Conservation (phyloP, 2,797 vertebrate genomes). For the Hoplostethus mediterraneus region DNA sequence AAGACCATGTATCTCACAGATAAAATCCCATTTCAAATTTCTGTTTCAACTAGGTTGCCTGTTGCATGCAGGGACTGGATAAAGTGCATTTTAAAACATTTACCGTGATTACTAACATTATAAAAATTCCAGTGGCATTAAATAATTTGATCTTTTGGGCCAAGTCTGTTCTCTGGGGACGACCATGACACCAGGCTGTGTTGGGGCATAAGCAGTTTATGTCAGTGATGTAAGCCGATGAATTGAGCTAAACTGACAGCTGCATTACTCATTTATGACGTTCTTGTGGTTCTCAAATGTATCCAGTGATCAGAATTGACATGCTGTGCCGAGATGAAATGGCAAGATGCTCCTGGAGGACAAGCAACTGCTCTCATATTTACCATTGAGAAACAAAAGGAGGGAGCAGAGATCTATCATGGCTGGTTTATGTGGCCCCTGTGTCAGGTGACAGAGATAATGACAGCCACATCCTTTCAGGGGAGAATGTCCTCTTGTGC, state of each 20-base stretch:
- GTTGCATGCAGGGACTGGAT: too few species aligned
- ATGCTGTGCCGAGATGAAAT: constrained; percentile 63
- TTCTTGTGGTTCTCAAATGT: constrained; percentile 70
- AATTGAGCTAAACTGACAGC: constrained; percentile 72
- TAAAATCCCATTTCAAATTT: too few species aligned
- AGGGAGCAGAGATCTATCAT: constrained; percentile 56
- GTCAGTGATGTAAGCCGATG: constrained; percentile 47
- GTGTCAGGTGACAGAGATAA: constrained; percentile 74
- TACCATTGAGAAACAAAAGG: constrained; percentile 47
- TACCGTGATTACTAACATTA: not conserved
- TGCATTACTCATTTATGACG: constrained; percentile 75
- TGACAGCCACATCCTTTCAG: constrained; percentile 57
- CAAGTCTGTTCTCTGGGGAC: constrained; percentile 39
- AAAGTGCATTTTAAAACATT: not conserved
- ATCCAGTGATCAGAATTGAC: constrained; percentile 70
- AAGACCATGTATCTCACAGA: too few species aligned
- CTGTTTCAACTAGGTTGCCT: too few species aligned
- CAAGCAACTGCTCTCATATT: constrained; percentile 69
- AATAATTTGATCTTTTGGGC: constrained; percentile 35
- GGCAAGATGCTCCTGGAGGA: constrained; percentile 70
- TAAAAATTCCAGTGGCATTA: constrained; percentile 10
- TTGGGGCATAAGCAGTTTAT: constrained; percentile 47
- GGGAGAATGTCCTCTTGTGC: constrained; percentile 10
- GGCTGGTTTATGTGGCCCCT: constrained; percentile 33
- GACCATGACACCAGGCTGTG: constrained; percentile 47